A percentile compares a stretch with the other conserved stretches of the same genome.
Evolutionary conservation across 2,113 vertebrate genomes (phyloP).

Genomic region (Paratilapia polleni): DNA sequence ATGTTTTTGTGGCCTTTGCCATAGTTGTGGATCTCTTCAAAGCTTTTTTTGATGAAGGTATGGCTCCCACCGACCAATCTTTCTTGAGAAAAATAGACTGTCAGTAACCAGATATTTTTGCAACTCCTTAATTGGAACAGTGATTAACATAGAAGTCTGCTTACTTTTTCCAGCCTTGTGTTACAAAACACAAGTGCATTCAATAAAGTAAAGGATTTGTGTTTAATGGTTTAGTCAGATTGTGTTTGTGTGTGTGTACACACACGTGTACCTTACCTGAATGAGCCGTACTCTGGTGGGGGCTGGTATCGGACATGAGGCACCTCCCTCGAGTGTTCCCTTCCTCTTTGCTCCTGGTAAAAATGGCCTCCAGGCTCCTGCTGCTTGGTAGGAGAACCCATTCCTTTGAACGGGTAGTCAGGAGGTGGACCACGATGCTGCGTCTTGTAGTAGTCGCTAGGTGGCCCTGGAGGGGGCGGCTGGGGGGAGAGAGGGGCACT

Average conservation of each 20-base stretch:
- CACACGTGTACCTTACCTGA: slow-evolving; percentile 85
- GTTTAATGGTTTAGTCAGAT: not conserved
- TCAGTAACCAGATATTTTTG: too few relatives aligned
- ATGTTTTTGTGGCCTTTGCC: not conserved
- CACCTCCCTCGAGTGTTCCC: slow-evolving; percentile 88
- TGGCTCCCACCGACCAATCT: not conserved
- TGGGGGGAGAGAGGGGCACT: slow-evolving; percentile 88
- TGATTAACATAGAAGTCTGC: not conserved
- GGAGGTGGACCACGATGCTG: slow-evolving; percentile 93
- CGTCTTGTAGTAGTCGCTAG: slow-evolving; percentile 90
- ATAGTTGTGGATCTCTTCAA: too few relatives aligned
- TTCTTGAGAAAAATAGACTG: not conserved
- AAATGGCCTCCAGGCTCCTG: slow-evolving; percentile 86
- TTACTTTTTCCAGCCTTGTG: not conserved
- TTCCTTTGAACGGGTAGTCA: slow-evolving; percentile 93
- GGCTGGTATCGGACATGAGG: slow-evolving; percentile 97
- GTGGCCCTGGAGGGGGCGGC: slow-evolving; percentile 81
- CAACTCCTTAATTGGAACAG: rapidly evolving
- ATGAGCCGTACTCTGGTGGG: slow-evolving; percentile 94
- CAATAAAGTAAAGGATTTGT: not conserved
- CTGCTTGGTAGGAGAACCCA: slow-evolving; percentile 85
- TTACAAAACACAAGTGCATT: not conserved
- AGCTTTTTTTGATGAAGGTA: not conserved
- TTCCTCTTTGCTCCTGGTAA: slow-evolving; percentile 88
- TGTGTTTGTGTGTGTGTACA: not conserved